phyloP scores from a whole-genome alignment of 2,797 vertebrate species.

The Pampus argenteus region DNA sequence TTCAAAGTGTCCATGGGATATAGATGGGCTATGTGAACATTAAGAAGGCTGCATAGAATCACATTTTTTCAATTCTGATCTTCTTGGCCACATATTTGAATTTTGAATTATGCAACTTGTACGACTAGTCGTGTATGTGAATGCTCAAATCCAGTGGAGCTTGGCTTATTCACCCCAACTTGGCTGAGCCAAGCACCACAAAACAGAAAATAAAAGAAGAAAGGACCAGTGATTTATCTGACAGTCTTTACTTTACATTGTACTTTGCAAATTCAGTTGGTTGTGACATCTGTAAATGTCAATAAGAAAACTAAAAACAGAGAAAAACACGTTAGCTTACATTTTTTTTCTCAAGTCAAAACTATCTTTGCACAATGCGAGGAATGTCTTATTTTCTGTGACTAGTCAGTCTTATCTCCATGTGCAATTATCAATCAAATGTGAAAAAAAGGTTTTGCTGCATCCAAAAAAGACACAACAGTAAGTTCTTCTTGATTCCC shows the following conservation, averaged over 20 bases:
- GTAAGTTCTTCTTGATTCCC: background rate
- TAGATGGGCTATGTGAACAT: background rate
- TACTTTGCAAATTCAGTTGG: background rate
- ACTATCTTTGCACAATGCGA: background rate
- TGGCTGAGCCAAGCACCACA: background rate
- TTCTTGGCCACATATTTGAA: constrained; percentile 12
- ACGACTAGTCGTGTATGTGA: background rate
- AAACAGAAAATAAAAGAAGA: constrained; percentile 2
- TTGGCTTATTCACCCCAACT: background rate
- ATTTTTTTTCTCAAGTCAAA: background rate
- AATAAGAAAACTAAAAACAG: background rate
- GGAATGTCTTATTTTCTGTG: background rate
- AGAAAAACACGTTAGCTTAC: background rate
- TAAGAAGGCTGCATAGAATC: background rate
- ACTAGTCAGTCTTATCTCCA: constrained; percentile 1
- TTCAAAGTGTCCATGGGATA: background rate
- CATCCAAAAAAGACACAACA: background rate
- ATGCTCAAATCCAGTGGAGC: background rate
- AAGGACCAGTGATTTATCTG: background rate
- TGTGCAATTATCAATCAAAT: background rate
- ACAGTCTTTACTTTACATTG: background rate
- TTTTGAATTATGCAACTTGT: constrained; percentile 11
- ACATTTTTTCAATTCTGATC: constrained; percentile 3
- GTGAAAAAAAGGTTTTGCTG: background rate
- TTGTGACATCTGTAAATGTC: background rate